Base-by-base conservation (phyloP, 2,888 invertebrate species). In the Lasius platythorax region DNA sequence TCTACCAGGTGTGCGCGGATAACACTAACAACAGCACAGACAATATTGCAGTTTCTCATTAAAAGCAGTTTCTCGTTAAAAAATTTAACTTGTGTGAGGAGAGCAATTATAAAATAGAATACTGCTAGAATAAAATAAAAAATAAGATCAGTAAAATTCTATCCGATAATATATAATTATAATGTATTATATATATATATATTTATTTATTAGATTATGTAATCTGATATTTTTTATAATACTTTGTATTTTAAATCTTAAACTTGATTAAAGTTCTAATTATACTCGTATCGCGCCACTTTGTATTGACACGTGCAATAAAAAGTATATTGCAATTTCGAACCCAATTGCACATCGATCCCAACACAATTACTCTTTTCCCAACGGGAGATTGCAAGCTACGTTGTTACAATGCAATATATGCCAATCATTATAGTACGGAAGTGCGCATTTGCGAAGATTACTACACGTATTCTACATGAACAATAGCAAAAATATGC, bases 321-420 rank as follows among this genome's bases (percentile, higher is more conserved):
- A 85, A 88, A 87, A 88, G 84, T 87, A 79, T 84, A 88, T 88
- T 88, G 84, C 85, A 84, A 86, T 89, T 90, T 83, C 84, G 84
- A 88, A 88, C 87, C 88, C 88, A 88, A 89, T 87, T 82, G 64
- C 53, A 82, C 75, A 75, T 56, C 64, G 76, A 82, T 75, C 85
- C 74, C 82, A 74, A 61, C 68, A 58, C 85, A 81, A 85, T 84
- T 82, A 85, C 63, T 85, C 84, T 67, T 74, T 73, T 81, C 68
- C 37, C 70, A 46, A 28, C 28, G 53, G 73, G 81, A 61, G 81
- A 50, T 82, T 64, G 82, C 82, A 56, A 66, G 63, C 43, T 82
- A 30, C 46, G 23, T 68, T 82, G 66, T 72, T 81, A 81, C 46
- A 33, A 23, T 61, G 37, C 50, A 58, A 37, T 73, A 81, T 12